Conservation (phyloP, 35 echinoderm and acorn worm genomes). For the Anneissia japonica region DNA sequence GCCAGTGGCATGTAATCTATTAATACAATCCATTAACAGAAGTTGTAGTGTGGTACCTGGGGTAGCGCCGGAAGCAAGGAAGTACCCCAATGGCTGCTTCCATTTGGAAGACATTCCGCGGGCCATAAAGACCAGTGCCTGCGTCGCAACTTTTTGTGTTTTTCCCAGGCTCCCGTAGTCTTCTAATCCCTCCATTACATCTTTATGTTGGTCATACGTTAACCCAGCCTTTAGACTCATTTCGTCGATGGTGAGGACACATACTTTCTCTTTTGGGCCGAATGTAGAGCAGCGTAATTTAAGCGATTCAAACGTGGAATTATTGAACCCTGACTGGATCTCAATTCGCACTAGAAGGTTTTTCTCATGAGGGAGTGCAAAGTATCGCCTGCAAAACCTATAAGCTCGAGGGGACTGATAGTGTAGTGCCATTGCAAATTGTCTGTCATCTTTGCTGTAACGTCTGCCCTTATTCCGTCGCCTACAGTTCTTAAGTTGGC, state of each 20-base stretch:
- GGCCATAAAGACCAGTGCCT: slow-evolving; percentile 53
- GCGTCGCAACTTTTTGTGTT: slow-evolving; percentile 28
- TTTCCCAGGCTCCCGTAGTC: slow-evolving; percentile 34
- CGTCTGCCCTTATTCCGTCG: background rate
- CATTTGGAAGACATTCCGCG: slow-evolving; percentile 34
- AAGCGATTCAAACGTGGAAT: slow-evolving; percentile 18
- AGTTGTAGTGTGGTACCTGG: background rate
- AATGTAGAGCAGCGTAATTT: background rate
- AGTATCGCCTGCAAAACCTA: slow-evolving; percentile 4
- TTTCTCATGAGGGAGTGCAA: slow-evolving; percentile 2
- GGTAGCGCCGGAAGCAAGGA: slow-evolving; percentile 6
- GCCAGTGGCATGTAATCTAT: background rate
- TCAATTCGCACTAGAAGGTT: background rate
- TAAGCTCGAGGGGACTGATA: slow-evolving; percentile 10
- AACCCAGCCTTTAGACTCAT: slow-evolving; percentile 38
- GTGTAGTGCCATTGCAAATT: slow-evolving; percentile 11
- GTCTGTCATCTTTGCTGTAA: background rate
- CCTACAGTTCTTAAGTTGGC: background rate
- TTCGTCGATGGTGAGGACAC: slow-evolving; percentile 38
- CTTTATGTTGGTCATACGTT: slow-evolving; percentile 29
- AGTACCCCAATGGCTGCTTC: slow-evolving; percentile 51
- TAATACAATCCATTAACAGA: slow-evolving; percentile 3
- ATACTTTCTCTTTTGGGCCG: slow-evolving; percentile 23
- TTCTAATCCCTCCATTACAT: slow-evolving; percentile 55
- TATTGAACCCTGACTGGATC: slow-evolving; percentile 14